These are phyloP conservation scores for Megalopta genalis DNA, from an alignment of 1,140 invertebrate genomes.

Conservation along the genomic window DNA sequence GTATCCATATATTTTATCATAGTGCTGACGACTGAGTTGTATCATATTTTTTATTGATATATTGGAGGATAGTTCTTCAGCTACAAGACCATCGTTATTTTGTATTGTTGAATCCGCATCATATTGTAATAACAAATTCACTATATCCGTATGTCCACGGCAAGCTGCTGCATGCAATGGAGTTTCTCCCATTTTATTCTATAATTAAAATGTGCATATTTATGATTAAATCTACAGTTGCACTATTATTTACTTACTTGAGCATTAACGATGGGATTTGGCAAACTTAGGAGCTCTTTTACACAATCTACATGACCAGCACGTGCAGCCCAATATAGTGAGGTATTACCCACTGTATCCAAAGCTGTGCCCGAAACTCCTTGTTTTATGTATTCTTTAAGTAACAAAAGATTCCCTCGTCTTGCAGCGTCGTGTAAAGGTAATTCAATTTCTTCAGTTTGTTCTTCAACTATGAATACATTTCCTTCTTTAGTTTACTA, in stretches of 20 bases:
- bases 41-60: conserved; percentile 75
- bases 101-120: conserved; percentile 81
- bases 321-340: conserved; percentile 86
- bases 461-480: conserved; percentile 81
- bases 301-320: conserved; percentile 82
- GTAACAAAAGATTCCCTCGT: conserved; percentile 84
- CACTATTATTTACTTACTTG: conserved; percentile 67
- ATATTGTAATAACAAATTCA: conserved; percentile 83
- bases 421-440: conserved; percentile 87
- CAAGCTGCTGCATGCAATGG: conserved; percentile 82
- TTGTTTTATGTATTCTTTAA: conserved; percentile 84
- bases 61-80: conserved; percentile 81
- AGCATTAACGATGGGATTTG: conserved; percentile 78
- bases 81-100: conserved; percentile 81
- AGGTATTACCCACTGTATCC: conserved; percentile 86
- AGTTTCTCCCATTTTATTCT: conserved; percentile 85
- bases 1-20: conserved; percentile 60
- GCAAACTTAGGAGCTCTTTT: conserved; percentile 76
- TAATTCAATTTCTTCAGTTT: conserved; percentile 83
- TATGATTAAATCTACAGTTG: background rate
- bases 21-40: conserved; percentile 70
- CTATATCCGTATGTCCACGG: conserved; percentile 82
- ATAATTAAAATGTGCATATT: conserved; percentile 45
- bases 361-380: conserved; percentile 86
- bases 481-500: conserved; percentile 9